Conservation (phyloP, 2,888 invertebrate species). For the Seira musarum region DNA sequence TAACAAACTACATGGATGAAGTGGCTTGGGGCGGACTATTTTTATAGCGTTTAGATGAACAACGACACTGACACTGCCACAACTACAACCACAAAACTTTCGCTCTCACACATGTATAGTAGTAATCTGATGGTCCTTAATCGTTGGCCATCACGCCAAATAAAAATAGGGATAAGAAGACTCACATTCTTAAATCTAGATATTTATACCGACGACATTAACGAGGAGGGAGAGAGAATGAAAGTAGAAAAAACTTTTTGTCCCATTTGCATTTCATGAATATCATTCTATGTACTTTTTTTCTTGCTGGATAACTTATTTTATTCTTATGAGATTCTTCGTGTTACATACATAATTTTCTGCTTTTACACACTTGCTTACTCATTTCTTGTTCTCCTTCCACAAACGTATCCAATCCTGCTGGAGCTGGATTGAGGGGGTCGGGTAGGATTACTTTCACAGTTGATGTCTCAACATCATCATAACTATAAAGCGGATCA, state of each 20-base stretch:
- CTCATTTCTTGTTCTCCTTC: not conserved
- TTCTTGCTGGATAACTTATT: constrained; percentile 41
- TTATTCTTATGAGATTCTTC: constrained; percentile 16
- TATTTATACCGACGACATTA: not conserved
- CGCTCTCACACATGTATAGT: not conserved
- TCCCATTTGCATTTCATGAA: constrained; percentile 62
- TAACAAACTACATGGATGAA: too few species aligned
- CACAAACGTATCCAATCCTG: too few species aligned
- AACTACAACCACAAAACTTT: too few species aligned
- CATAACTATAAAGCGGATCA: too few species aligned
- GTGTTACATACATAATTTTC: constrained; percentile 26
- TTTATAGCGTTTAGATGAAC: too few species aligned
- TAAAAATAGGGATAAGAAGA: constrained; percentile 29
- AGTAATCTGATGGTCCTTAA: not conserved
- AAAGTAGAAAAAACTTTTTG: constrained; percentile 31
- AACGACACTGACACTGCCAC: too few species aligned
- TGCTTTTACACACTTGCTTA: too few species aligned
- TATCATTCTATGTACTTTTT: constrained; percentile 36
- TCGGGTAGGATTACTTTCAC: too few species aligned
- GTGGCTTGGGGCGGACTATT: too few species aligned
- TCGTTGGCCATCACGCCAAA: too few species aligned
- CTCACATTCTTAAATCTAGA: not conserved
- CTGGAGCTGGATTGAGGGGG: too few species aligned
- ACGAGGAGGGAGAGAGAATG: constrained; percentile 26
- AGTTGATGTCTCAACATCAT: constrained; percentile 13